Percentiles rank a stretch among this genome's conserved stretches.
Conservation (phyloP, 2,888 invertebrate genomes). For the Cryptocephalus primarius region DNA sequence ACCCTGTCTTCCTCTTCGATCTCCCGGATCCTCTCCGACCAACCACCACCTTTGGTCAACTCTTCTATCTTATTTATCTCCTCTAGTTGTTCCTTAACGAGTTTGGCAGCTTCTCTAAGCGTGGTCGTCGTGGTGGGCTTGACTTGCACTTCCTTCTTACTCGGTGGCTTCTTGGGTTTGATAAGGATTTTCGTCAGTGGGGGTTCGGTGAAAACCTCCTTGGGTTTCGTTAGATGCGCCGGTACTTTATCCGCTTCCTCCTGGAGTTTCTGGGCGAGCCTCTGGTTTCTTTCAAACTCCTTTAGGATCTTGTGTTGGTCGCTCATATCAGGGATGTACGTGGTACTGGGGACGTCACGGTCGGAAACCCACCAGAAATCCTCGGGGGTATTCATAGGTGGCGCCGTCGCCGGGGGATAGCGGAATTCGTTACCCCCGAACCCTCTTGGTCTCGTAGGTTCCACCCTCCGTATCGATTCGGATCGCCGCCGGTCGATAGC, state of each 20-base stretch:
- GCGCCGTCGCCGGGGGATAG: conserved; percentile 3
- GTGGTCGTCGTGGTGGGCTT: conserved; percentile 43
- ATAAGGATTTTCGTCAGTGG: background rate
- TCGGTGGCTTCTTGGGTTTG: background rate
- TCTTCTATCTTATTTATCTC: conserved; percentile 44
- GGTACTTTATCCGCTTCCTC: conserved; percentile 17
- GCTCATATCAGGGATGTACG: conserved; percentile 6
- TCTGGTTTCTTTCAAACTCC: conserved; percentile 8
- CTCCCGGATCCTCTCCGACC: conserved; percentile 36
- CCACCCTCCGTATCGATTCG: conserved; percentile 4
- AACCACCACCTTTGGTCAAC: conserved; percentile 39
- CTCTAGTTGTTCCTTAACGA: conserved; percentile 38
- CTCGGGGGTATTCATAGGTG: conserved; percentile 14
- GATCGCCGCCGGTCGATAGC: background rate
- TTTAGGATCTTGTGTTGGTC: conserved; percentile 12
- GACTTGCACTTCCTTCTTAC: conserved; percentile 23
- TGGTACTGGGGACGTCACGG: conserved; percentile 4
- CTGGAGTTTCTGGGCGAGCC: conserved; percentile 19
- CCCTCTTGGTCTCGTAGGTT: conserved; percentile 5
- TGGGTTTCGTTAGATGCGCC: conserved; percentile 3
- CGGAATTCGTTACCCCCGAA: background rate
- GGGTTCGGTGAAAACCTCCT: background rate
- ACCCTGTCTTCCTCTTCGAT: conserved; percentile 39
- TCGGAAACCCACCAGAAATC: background rate
- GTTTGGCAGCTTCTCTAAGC: conserved; percentile 42